Conservation (phyloP, 1,140 invertebrate species). For the Pentalonia nigronervosa region DNA sequence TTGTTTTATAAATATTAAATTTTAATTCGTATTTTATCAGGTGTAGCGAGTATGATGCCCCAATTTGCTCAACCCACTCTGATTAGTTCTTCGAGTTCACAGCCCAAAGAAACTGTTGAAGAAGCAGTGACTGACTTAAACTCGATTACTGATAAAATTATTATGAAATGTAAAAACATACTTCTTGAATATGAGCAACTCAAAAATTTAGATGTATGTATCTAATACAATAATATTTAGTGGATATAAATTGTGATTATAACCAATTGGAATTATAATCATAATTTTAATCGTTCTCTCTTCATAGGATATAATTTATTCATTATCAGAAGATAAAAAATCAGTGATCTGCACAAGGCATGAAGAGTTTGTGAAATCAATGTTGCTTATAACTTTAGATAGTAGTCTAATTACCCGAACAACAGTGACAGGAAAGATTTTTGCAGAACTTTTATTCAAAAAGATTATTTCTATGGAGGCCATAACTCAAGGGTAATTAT, state of each 20-base stretch:
- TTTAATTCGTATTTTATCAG: background rate
- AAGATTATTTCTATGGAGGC: constrained; percentile 20
- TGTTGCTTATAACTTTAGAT: background rate
- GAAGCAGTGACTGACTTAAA: background rate
- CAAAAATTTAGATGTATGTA: constrained; percentile 43
- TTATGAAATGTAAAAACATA: constrained; percentile 34
- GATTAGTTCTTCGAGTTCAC: background rate
- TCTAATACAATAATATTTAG: background rate
- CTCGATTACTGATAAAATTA: background rate
- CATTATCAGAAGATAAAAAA: background rate
- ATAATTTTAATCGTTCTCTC: background rate
- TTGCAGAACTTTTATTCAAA: constrained; percentile 42
- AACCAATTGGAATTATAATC: background rate
- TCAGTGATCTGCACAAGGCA: constrained; percentile 15
- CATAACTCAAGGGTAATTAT: constrained; percentile 24
- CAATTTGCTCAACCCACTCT: constrained; percentile 25
- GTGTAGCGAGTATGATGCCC: constrained; percentile 44
- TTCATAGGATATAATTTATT: constrained; percentile 43
- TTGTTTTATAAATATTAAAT: background rate
- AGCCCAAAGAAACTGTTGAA: background rate
- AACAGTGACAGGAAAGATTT: constrained; percentile 33
- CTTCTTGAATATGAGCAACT: constrained; percentile 38
- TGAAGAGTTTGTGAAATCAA: constrained; percentile 44
- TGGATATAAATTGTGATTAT: background rate
- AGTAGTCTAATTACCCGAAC: background rate